Conservation (phyloP, 2,113 vertebrate species). For the Nibea albiflora region DNA sequence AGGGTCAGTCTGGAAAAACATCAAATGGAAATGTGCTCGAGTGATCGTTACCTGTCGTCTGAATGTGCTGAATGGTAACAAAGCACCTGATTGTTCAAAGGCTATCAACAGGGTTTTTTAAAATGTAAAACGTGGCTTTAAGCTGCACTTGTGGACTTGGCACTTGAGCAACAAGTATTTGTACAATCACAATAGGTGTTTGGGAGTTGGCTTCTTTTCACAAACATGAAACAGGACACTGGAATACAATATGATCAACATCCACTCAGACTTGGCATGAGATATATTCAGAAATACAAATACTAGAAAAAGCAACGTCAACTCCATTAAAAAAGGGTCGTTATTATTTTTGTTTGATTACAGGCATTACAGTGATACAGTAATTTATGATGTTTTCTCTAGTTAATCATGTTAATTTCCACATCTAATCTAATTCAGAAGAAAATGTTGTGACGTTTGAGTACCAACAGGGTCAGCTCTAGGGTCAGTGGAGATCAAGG, state of each 20-base stretch:
- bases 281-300: neutral
- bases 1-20: conserved; percentile 1
- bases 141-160: conserved; percentile 7
- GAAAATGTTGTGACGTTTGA: too few species aligned
- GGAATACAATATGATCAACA: neutral
- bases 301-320: neutral
- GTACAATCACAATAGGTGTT: conserved; percentile 10
- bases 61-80: conserved; percentile 39
- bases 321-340: neutral
- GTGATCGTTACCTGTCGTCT: conserved; percentile 45
- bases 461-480: too few species aligned
- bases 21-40: conserved; percentile 59
- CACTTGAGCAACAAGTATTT: neutral
- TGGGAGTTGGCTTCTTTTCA: conserved; percentile 19
- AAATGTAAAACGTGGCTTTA: conserved; percentile 44
- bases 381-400: too few species aligned
- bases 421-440: too few species aligned
- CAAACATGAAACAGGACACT: conserved; percentile 4
- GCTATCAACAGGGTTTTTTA: conserved; percentile 12
- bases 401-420: too few species aligned
- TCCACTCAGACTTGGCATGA: neutral
- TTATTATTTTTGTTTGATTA: too few species aligned
- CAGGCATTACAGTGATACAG: too few species aligned
- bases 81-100: conserved; percentile 39
- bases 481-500: too few species aligned